These are phyloP conservation scores for Hyla sarda DNA, from an alignment of 2,113 vertebrate genomes.

Conservation along the genomic window DNA sequence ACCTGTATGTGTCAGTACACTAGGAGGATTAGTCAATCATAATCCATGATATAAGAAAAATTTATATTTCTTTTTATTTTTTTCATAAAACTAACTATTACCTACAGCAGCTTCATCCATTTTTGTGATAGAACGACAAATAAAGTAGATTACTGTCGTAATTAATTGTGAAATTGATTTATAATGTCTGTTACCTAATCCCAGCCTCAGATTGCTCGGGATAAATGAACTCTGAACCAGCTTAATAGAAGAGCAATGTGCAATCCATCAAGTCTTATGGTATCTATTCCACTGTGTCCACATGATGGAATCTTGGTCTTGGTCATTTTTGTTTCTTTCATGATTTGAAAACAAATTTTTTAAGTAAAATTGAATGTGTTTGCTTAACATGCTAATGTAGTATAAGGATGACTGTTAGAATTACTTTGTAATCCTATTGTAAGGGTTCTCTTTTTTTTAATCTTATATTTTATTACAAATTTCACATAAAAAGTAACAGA, in stretches of 20 bases:
- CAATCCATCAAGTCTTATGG: not conserved
- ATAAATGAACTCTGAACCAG: slow-evolving; percentile 8
- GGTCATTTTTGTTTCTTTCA: not conserved
- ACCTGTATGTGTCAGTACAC: no score
- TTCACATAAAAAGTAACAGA: no score
- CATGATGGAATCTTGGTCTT: not conserved
- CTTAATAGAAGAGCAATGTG: slow-evolving; percentile 10
- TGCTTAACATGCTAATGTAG: not conserved
- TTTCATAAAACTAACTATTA: not conserved
- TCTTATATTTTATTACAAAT: no score
- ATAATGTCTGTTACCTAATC: slow-evolving; percentile 8
- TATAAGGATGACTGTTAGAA: not conserved
- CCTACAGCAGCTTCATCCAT: not conserved
- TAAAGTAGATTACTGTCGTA: not conserved
- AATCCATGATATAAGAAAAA: no score
- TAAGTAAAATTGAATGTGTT: not conserved
- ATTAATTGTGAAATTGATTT: slow-evolving; percentile 5
- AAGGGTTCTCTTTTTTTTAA: no score
- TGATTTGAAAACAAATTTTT: no score
- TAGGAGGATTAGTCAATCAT: no score
- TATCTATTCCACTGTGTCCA: not conserved
- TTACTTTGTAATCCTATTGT: not conserved
- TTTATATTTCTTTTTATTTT: not conserved
- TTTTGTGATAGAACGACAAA: not conserved
- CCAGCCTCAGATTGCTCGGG: not conserved